Evolutionary conservation across 2,113 vertebrate genomes (phyloP), one percentile per base, ranked within the genome.

Genomic region (Chloropsis cyanopogon): DNA sequence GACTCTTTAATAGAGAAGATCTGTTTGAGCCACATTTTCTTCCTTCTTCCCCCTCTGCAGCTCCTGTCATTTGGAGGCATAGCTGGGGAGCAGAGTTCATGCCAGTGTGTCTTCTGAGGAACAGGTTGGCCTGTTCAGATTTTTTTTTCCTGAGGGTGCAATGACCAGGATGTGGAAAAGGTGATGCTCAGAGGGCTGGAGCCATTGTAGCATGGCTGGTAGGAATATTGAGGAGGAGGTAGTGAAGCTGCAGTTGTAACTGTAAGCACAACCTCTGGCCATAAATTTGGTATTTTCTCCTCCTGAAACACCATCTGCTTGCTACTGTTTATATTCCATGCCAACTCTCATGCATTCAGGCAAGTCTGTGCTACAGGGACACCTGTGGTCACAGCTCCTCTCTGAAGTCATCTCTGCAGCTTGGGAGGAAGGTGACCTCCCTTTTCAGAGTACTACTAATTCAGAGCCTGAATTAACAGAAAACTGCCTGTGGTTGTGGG

Each of bases 401-500:
- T 50, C 42, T 19, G 16, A 83, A 92, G 22, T 31, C 9, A 4
- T 86, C 54, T 88, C 49, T 71, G 65, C 52, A 86, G 44, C 41
- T 23, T 29, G 52, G 41, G 77, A 71, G 41, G 61, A 91, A 56
- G 39, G 54, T 71, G 53, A 53, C 44, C 65, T 82, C 77, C 6
- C 7, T 68, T 76, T 89, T 78, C 25, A 0, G 28, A 68, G 64
- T 29, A 49, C 29, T 79, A 82, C 26, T n/a, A n/a, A n/a, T n/a
- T n/a, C n/a, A n/a, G n/a, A 57, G 46, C n/a, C 56, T 85, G 65
- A 89, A 71, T 79, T 87, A 91, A 69, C 72, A 93, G 86, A 87
- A 95, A 93, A 82, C 59, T 82, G 53, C 21, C 56, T 56, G 81
- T 64, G 65, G 50, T 93, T 85, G 70, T 80, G 78, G 52, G 61